Evolutionary conservation across 1,140 invertebrate species (phyloP), one percentile per base, ranked within the genome.

Genomic region (Adelges cooleyi): DNA sequence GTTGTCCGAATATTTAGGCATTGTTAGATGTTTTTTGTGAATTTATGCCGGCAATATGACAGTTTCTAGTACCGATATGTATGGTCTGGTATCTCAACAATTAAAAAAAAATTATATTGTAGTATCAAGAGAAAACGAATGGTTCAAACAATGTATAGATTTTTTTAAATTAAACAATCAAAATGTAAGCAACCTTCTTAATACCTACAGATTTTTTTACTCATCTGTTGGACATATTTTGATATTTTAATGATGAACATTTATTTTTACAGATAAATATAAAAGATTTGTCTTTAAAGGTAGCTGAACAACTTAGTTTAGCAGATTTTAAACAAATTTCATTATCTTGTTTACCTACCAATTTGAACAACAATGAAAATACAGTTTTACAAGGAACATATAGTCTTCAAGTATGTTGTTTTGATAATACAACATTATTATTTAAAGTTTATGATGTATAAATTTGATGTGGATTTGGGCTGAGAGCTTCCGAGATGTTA

Each of bases 241-340:
- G n/a, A n/a, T n/a, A n/a, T n/a, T n/a, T n/a, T n/a, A n/a, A 33
- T 33, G 11, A 33, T 6, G 29, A 6, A 33, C 29, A 33, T 53
- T 59, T 6, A 23, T 53, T 68, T 11, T 65, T 67, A 10, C 59
- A 70, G 68, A 44, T 17, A 36, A 50, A 36, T 33, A 29, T 46
- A 46, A 62, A 66, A 10, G 59, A 69, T n/a, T 17, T 71, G 10
- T 29, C 69, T 9, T 65, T 72, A 25, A 78, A 78, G 72, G 75
- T 79, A 0, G 74, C 69, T 11, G 72, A 75, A 69, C 84, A 87
- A 71, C 86, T 83, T 81, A 70, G 82, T 54, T 69, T 82, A 6
- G 75, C 79, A 52, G 82, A 86, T 75, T 75, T 86, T 27, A 70
- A 77, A 66, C 81, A 85, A 69, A 75, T 80, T 33, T 74, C 70